Evolutionary conservation across 2,888 invertebrate species (phyloP).

Genomic region (Platycheirus rosarum): DNA sequence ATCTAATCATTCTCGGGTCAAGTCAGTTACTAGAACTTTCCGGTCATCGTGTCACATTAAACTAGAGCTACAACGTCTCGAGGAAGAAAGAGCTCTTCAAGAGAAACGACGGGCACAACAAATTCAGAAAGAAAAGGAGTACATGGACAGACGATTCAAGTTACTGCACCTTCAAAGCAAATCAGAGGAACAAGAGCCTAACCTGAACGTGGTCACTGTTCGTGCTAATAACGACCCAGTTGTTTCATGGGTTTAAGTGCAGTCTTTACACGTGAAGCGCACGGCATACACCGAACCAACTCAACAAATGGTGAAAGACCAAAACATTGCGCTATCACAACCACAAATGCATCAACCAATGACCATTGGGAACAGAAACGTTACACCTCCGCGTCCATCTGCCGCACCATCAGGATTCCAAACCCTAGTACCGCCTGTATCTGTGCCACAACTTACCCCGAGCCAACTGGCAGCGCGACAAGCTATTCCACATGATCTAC

Average conservation of each 20-base stretch:
- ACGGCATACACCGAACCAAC: too few relatives aligned
- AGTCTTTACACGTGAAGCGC: too few relatives aligned
- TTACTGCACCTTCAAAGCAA: neutral
- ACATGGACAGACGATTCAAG: neutral
- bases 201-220: neutral
- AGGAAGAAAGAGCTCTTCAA: constrained; percentile 1
- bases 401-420: neutral
- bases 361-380: too few relatives aligned
- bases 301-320: too few relatives aligned
- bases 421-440: too few relatives aligned
- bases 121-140: constrained; percentile 1
- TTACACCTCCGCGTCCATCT: too few relatives aligned
- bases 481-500: neutral
- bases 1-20: neutral
- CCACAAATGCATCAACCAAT: too few relatives aligned
- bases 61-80: neutral
- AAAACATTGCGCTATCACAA: too few relatives aligned
- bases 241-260: too few relatives aligned
- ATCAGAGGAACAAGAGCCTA: neutral
- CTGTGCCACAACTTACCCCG: neutral
- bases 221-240: neutral
- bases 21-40: neutral
- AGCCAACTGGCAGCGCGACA: too few relatives aligned
- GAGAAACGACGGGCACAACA: neutral
- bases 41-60: neutral